Evolutionary conservation across 1,140 invertebrate genomes (phyloP), one percentile per base, ranked within the genome.

Genomic region (Chironomus striatipennis): DNA sequence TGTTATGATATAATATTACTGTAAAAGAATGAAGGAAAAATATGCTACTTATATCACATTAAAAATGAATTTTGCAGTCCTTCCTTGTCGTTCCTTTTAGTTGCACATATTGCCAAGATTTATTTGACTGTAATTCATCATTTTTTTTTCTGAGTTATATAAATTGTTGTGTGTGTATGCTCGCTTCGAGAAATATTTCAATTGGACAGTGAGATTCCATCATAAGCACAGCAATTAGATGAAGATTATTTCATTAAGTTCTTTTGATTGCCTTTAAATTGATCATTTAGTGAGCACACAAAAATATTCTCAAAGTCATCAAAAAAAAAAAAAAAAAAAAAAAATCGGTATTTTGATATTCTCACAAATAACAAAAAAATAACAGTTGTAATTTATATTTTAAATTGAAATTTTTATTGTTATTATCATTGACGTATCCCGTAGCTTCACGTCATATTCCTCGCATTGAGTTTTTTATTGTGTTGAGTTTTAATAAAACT

Each of bases 391-490:
- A 57, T 57, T 57, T 57, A 57, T 57, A 57, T 57, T 57, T 57
- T 57, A 57, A 57, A 57, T 57, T 57, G 24, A 57, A 57, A 57
- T 57, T 57, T 57, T 57, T 57, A 57, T 57, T 57, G 47, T 57
- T 57, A 57, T 57, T 57, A 57, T 57, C n/a, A 57, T 57, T 57
- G 47, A 57, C 24, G 24, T 34, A 34, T 34, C 24, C 24, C 24
- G 24, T 34, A 34, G 24, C 24, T 34, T 34, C 24, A 34, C 5
- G 24, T 34, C 24, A 34, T 34, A 34, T 34, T 34, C 24, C 24
- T 34, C n/a, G 24, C 24, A 34, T 34, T 34, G 2, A 2, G 1
- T 34, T 34, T 34, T 34, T 34, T n/a, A n/a, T n/a, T n/a, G n/a
- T n/a, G n/a, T n/a, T n/a, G n/a, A 34, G 24, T 34, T 34, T 34